Evolutionary conservation across 2,888 invertebrate species (phyloP), one percentile per base, ranked within the genome.

Genomic region (Rhagonycha lutea): DNA sequence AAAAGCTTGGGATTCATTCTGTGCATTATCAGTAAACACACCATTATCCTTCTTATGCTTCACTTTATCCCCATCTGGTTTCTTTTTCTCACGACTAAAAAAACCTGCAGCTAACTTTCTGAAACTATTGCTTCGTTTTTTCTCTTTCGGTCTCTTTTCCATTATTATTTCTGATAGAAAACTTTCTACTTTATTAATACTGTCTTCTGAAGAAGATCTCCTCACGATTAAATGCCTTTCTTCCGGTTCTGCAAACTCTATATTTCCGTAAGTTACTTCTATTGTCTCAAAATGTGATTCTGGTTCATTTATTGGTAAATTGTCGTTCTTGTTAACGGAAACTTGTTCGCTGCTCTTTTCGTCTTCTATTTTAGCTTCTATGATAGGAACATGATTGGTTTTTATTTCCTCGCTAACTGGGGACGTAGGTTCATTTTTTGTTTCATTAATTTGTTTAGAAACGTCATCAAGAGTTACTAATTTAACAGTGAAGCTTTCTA

Each of bases 61-160:
- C 18, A 75, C 73, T 77, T 82, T 82, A 10, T 80, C 74, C 63
- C 82, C 83, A 61, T 85, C 86, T 69, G 85, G 86, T 63, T 88
- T 87, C 14, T 88, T 88, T 74, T 86, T 87, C 63, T 86, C 81
- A 74, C 86, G 87, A 1, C 85, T 78, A 80, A 86, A 85, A 67
- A 86, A 81, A 29, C 82, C 81, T 4, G 83, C 84, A 8, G 84
- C 80, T 63, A 87, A 85, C 78, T 82, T 85, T 7, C 83, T 82
- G 68, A 88, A 86, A 76, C 87, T 86, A 76, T 83, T 86, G 68
- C 83, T 81, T 7, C 87, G 83, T 80, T 86, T 88, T 78, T 86
- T 86, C 65, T 87, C 85, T 80, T 85, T 84, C 2, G 80, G 74
- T 73, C 83, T 83, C 14, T 80, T 78, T 24, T 86, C 86, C 86